Evolutionary conservation across 2,797 vertebrate genomes (phyloP), one percentile per base, ranked within the genome.

Genomic region (Manis crassicaudata): DNA sequence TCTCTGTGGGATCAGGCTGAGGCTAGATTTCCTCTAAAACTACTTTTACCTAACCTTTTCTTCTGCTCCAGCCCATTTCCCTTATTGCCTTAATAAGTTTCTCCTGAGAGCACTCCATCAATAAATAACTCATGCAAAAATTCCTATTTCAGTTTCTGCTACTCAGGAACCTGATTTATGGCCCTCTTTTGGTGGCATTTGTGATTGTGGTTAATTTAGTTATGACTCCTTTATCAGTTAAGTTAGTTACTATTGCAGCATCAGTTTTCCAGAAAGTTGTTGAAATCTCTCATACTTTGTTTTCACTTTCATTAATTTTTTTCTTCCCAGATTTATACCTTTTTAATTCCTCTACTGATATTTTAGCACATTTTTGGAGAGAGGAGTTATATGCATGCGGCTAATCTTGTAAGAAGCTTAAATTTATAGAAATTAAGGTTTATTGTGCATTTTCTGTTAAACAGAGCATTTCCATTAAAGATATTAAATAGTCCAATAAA

Each of bases 301-400:
- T 84, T 79, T 56, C 27, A 72, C 92, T 82, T 40, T 29, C 20
- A 54, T 75, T 83, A 65, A n/a, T 77, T 80, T 92, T 73, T 11
- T 32, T 46, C 37, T 50, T 77, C 63, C 79, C 54, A 62, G n/a
- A 77, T 32, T 12, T 32, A 54, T 27, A 81, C 8, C 1, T 40
- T 92, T 89, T 62, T 68, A 82, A 77, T 67, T 90, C 52, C 25
- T 83, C 60, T 86, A 60, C 32, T 86, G 68, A 68, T 7, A 75
- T 70, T 90, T 68, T 73, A 93, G 23, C 13, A 89, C 23, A 62
- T 88, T 95, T 91, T 94, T 65, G 32, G 27, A 83, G 27, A 89
- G 7, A 65, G 7, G 54, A 79, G 40, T 54, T 93, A 40, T 77
- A 68, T 85, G 27, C 32, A 52, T 86, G n/a, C 88, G n/a, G 32